These are phyloP conservation scores for Eledone cirrhosa DNA, from an alignment of 2,888 invertebrate genomes.

Conservation along the genomic window DNA sequence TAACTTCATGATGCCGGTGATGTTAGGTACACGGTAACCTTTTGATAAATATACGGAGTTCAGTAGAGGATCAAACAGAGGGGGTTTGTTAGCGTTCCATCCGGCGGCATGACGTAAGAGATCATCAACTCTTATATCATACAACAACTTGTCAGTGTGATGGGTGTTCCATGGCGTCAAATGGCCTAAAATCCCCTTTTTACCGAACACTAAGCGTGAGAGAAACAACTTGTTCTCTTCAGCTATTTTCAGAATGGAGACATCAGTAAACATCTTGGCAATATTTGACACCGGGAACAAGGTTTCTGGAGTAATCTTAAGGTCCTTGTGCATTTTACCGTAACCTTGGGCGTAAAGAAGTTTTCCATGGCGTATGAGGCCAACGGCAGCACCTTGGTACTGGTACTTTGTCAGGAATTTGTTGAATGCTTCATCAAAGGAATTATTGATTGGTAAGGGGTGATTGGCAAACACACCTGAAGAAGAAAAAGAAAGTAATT, in stretches of 20 bases:
- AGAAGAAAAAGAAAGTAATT: slow-evolving; percentile 35
- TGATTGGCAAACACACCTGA: slow-evolving; percentile 34
- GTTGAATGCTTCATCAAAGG: slow-evolving; percentile 49
- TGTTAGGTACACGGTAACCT: slow-evolving; percentile 51
- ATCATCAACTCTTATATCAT: slow-evolving; percentile 58
- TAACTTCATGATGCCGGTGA: slow-evolving; percentile 48
- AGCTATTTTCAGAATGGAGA: slow-evolving; percentile 53
- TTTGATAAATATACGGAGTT: slow-evolving; percentile 50
- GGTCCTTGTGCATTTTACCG: slow-evolving; percentile 45
- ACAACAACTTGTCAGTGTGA: slow-evolving; percentile 46
- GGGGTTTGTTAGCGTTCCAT: slow-evolving; percentile 53
- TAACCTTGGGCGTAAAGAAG: slow-evolving; percentile 52
- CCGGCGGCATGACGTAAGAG: slow-evolving; percentile 59
- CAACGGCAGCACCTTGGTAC: slow-evolving; percentile 55
- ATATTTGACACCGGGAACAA: slow-evolving; percentile 50
- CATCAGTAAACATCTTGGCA: slow-evolving; percentile 58
- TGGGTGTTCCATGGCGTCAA: slow-evolving; percentile 41
- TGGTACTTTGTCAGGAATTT: slow-evolving; percentile 46
- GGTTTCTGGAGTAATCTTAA: slow-evolving; percentile 42
- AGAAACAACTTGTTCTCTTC: slow-evolving; percentile 49
- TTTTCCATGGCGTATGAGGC: slow-evolving; percentile 49
- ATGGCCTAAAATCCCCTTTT: slow-evolving; percentile 43
- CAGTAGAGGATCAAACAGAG: slow-evolving; percentile 53
- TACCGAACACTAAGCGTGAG: slow-evolving; percentile 51
- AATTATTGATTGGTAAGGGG: slow-evolving; percentile 29